Base-by-base conservation (phyloP, 37 sponge, comb jelly and placozoan species). In the Tethya wilhelma region DNA sequence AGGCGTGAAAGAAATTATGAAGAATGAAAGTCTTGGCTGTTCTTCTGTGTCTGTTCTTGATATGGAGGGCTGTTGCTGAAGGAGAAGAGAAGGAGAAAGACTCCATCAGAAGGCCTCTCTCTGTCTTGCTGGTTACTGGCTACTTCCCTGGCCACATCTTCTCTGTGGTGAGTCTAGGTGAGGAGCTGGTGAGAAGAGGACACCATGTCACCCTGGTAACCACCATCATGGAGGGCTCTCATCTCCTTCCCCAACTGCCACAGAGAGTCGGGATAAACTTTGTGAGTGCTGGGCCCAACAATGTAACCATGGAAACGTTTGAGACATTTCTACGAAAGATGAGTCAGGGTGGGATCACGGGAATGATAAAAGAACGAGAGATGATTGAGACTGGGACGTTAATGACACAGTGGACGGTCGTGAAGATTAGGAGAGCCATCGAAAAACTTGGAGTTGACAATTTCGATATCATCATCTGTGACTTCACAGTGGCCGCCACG, bases 191-290 rank as follows among this genome's bases (percentile, higher is more conserved):
- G 44, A 66, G 46, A 31, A 69, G 70, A 34, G 81, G 81, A 0
- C 81, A 80, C 71, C 69, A 80, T 36, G 81, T 80, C 74, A 56
- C 57, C 56, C 74, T 73, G 37, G 46, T 26, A 30, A 20, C 74
- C 6, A 73, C 57, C 36, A 31, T 73, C 22, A 73, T 73, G 74
- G 74, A 73, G 38, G 74, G 74, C 14, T 73, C 74, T 2, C 22
- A 73, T 31, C 38, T 73, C 1, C 56, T 49, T 3, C 56, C 57
- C 2, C 17, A 4, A 9, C 56, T 53, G 33, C 56, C 74, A 22
- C 17, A 73, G 3, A 56, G 38, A 22, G 14, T 26, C 2, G 74
- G 74, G 2, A 73, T 73, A 23, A 49, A 45, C 32, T 56, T 49
- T 38, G 9, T 45, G 34, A 73, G 32, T 73, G 74, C 74, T 29